Evolutionary conservation across 1,140 invertebrate species (phyloP).

Genomic region (Drosophila aff.): DNA sequence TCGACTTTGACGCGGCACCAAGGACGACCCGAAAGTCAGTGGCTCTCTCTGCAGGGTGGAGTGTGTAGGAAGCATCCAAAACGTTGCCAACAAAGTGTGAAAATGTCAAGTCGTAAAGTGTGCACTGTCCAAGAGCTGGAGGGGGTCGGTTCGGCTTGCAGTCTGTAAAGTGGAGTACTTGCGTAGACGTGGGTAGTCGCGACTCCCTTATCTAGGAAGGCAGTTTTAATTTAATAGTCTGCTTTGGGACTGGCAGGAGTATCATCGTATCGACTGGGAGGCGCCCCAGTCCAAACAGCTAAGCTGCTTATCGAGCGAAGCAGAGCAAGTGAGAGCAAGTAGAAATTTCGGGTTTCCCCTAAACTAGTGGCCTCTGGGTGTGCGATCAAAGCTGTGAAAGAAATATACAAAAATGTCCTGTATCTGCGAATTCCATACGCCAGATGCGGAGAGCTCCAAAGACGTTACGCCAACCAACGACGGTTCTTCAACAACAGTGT

Average conservation of each 20-base stretch:
- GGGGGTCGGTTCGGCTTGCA: neutral
- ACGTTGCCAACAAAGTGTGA: slow-evolving; percentile 83
- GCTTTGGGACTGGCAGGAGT: neutral
- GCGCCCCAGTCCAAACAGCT: neutral
- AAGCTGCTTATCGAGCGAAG: neutral
- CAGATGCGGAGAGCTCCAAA: neutral
- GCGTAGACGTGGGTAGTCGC: neutral
- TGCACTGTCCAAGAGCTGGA: slow-evolving; percentile 31
- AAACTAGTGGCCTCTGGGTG: slow-evolving; percentile 14
- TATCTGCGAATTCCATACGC: slow-evolving; percentile 54
- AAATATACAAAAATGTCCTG: slow-evolving; percentile 58
- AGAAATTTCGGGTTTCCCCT: neutral
- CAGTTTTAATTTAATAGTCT: slow-evolving; percentile 50
- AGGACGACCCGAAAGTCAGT: slow-evolving; percentile 49
- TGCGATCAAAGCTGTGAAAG: neutral
- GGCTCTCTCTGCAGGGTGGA: slow-evolving; percentile 20
- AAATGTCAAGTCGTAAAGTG: slow-evolving; percentile 85
- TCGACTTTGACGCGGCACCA: slow-evolving; percentile 47
- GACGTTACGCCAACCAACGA: neutral
- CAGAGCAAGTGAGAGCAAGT: neutral
- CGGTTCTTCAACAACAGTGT: neutral
- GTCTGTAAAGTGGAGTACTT: slow-evolving; percentile 31
- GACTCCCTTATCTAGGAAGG: slow-evolving; percentile 15
- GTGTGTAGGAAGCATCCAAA: slow-evolving; percentile 37
- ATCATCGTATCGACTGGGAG: neutral